Conservation (phyloP, 2,797 vertebrate genomes). For the Decapterus maruadsi region DNA sequence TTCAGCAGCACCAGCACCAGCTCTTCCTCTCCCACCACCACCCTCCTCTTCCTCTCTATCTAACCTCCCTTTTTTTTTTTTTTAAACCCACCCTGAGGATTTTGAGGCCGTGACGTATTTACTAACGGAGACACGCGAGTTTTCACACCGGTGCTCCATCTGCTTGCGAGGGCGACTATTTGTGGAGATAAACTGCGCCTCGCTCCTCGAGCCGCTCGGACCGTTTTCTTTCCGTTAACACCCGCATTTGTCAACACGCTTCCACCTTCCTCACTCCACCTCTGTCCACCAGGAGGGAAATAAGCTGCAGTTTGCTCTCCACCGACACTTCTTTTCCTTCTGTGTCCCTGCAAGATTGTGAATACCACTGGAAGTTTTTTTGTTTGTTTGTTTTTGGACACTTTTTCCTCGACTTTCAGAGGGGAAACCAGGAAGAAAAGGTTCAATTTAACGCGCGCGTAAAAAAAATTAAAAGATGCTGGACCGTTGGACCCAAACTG, state of each 20-base stretch:
- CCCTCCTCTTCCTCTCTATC: not conserved
- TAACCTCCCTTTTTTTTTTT: conserved; percentile 9
- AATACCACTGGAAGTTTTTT: conserved; percentile 23
- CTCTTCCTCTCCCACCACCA: not conserved
- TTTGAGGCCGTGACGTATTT: conserved; percentile 85
- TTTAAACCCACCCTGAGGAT: conserved; percentile 59
- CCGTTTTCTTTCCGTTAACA: conserved; percentile 59
- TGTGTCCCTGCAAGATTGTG: conserved; percentile 5
- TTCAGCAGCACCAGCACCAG: conserved; percentile 1
- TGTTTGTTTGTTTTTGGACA: not conserved
- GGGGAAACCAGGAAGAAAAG: conserved; percentile 7
- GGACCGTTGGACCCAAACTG: conserved; percentile 63
- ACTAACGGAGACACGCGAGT: conserved; percentile 84
- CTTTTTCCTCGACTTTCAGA: conserved; percentile 4
- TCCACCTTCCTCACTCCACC: conserved; percentile 37
- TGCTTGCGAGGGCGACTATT: conserved; percentile 81
- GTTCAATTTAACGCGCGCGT: conserved; percentile 46
- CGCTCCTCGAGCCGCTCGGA: conserved; percentile 71
- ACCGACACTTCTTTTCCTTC: not conserved
- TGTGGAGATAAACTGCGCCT: conserved; percentile 85
- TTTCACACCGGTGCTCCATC: conserved; percentile 89
- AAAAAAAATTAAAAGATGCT: conserved; percentile 70
- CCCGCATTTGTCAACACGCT: conserved; percentile 62
- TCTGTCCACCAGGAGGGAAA: conserved; percentile 42
- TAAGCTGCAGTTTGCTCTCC: conserved; percentile 23